Evolutionary conservation across 1,140 invertebrate genomes (phyloP).

Genomic region (Cepaea nemoralis): DNA sequence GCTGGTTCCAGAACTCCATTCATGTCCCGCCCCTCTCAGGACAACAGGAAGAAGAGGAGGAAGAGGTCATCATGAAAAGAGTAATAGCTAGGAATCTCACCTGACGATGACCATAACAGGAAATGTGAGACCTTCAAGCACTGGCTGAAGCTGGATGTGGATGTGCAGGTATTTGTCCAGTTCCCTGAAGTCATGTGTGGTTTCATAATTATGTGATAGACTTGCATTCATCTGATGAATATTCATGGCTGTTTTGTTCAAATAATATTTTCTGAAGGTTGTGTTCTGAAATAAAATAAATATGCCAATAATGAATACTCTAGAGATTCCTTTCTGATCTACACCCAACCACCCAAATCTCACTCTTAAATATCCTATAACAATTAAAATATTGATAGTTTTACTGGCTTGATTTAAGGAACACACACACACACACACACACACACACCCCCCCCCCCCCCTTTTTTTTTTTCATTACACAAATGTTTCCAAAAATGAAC

Average conservation of each 20-base stretch:
- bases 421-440: too few relatives aligned
- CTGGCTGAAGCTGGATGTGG: slow-evolving; percentile 38
- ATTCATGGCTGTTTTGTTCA: slow-evolving; percentile 36
- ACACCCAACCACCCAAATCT: too few relatives aligned
- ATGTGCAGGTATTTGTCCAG: slow-evolving; percentile 33
- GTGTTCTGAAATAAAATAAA: slow-evolving; percentile 8
- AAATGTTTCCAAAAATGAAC: too few relatives aligned
- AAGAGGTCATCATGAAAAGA: not conserved
- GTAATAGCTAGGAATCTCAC: slow-evolving; percentile 18
- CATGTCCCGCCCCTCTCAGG: too few relatives aligned
- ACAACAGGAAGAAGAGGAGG: slow-evolving; percentile 5
- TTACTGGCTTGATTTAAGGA: too few relatives aligned
- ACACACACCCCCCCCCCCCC: too few relatives aligned
- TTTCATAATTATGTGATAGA: not conserved
- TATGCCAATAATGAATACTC: too few relatives aligned
- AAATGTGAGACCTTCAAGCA: slow-evolving; percentile 22
- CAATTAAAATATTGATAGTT: too few relatives aligned
- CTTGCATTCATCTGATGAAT: slow-evolving; percentile 30
- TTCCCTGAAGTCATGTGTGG: not conserved
- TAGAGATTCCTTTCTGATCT: too few relatives aligned
- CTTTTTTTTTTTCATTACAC: too few relatives aligned
- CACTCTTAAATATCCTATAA: too few relatives aligned
- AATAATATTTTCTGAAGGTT: slow-evolving; percentile 3
- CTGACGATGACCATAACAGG: slow-evolving; percentile 40
- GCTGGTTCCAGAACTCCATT: too few relatives aligned